phyloP scores from a whole-genome alignment of 1,140 invertebrate genomes.

The Argopecten irradians region DNA sequence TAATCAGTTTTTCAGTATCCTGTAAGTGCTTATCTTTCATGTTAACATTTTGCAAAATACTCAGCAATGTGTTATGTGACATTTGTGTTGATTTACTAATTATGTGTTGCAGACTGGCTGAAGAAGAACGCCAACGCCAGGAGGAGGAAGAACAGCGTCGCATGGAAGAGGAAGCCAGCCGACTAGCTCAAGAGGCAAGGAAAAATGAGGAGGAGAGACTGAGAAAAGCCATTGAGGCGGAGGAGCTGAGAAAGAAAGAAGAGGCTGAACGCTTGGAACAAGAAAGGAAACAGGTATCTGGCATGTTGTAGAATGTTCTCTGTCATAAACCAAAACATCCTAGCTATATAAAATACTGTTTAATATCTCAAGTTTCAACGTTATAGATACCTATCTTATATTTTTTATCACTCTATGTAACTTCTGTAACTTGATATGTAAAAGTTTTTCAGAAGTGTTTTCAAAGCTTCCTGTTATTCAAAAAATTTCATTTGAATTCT shows the following conservation, averaged over 20 bases:
- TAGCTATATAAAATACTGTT: not conserved
- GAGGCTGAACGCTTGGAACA: slow-evolving; percentile 70
- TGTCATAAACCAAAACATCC: not conserved
- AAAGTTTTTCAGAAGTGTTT: too few relatives aligned
- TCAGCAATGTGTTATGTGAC: not conserved
- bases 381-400: too few relatives aligned
- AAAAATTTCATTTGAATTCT: too few relatives aligned
- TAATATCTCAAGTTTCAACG: too few relatives aligned
- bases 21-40: too few relatives aligned
- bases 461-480: too few relatives aligned
- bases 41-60: not conserved
- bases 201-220: slow-evolving; percentile 70
- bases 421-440: too few relatives aligned
- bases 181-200: slow-evolving; percentile 66
- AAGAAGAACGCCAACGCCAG: slow-evolving; percentile 64
- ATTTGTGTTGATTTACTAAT: not conserved
- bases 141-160: slow-evolving; percentile 71
- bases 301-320: not conserved
- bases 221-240: slow-evolving; percentile 71
- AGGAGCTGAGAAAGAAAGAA: slow-evolving; percentile 67
- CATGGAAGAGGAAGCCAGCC: slow-evolving; percentile 67
- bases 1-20: too few relatives aligned
- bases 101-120: slow-evolving; percentile 59
- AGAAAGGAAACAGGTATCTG: slow-evolving; percentile 58
- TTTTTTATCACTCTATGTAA: too few relatives aligned